Conservation (phyloP, 2,888 invertebrate species). For the Eulithis prunata region DNA sequence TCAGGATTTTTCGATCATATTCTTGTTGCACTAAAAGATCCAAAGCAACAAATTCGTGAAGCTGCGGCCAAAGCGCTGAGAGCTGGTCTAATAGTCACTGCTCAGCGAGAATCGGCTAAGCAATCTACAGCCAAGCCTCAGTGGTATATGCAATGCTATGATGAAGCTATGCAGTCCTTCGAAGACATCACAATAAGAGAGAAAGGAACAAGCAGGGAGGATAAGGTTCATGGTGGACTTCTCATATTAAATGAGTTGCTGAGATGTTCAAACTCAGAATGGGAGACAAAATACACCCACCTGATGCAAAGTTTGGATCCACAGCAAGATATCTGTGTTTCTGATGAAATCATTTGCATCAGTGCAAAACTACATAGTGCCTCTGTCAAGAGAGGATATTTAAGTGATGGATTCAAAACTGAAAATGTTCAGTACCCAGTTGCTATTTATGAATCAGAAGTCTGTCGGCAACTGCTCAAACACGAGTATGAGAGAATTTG, state of each 20-base stretch:
- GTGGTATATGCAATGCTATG: conserved; percentile 97
- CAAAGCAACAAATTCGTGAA: conserved; percentile 95
- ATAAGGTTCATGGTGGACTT: conserved; percentile 96
- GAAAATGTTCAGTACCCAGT: conserved; percentile 82
- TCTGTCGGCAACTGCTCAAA: conserved; percentile 91
- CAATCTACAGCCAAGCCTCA: conserved; percentile 94
- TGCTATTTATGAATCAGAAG: conserved; percentile 92
- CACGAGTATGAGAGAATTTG: conserved; percentile 94
- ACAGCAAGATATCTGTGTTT: conserved; percentile 73
- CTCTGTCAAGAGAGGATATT: conserved; percentile 81
- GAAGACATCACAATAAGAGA: conserved; percentile 88
- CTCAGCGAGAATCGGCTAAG: conserved; percentile 97
- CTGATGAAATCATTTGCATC: conserved; percentile 84
- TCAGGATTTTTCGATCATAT: conserved; percentile 97
- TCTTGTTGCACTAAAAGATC: conserved; percentile 95
- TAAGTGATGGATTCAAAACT: conserved; percentile 78
- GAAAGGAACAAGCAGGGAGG: conserved; percentile 93
- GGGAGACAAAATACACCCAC: conserved; percentile 92
- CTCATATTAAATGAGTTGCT: conserved; percentile 97
- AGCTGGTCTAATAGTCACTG: conserved; percentile 96
- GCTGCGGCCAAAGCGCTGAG: conserved; percentile 97
- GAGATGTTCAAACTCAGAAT: conserved; percentile 93
- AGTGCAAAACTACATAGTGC: conserved; percentile 85
- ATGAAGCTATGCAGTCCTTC: conserved; percentile 93
- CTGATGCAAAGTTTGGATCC: conserved; percentile 86